phyloP scores from a whole-genome alignment of 1,140 invertebrate species.

The Nomia melanderi region DNA sequence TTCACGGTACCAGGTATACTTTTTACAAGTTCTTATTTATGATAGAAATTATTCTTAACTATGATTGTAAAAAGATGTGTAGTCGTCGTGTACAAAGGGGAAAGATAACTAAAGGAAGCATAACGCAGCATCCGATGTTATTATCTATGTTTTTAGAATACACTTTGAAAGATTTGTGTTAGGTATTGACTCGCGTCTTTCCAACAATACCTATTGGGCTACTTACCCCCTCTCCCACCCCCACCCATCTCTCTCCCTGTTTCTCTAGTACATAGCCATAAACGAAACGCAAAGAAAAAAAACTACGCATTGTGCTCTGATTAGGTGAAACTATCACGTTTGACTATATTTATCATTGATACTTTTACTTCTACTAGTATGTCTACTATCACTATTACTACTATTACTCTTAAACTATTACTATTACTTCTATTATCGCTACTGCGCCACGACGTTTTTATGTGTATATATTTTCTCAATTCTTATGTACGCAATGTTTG shows the following conservation, averaged over 20 bases:
- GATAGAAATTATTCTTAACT: constrained; percentile 70
- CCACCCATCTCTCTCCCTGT: constrained; percentile 14
- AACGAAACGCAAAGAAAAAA: constrained; percentile 44
- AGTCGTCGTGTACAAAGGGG: constrained; percentile 63
- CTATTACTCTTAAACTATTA: constrained; percentile 62
- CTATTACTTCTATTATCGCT: constrained; percentile 66
- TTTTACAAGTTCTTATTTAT: constrained; percentile 80
- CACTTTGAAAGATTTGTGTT: constrained; percentile 56
- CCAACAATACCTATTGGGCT: constrained; percentile 44
- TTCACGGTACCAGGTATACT: constrained; percentile 72
- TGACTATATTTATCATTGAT: constrained; percentile 65
- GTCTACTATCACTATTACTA: constrained; percentile 59
- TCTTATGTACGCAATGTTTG: constrained; percentile 61
- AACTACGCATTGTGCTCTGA: constrained; percentile 52
- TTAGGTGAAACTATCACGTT: constrained; percentile 53
- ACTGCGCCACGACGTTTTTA: constrained; percentile 64
- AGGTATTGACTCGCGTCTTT: constrained; percentile 56
- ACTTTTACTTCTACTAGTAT: constrained; percentile 66
- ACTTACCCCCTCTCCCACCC: constrained; percentile 17
- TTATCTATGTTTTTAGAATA: constrained; percentile 71
- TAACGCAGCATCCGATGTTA: constrained; percentile 62
- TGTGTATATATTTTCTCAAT: constrained; percentile 67
- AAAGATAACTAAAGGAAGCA: constrained; percentile 38
- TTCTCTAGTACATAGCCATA: constrained; percentile 61
- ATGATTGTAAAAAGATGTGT: constrained; percentile 61